Evolutionary conservation across 2,888 invertebrate genomes (phyloP).

Genomic region (Nomada fabriciana): DNA sequence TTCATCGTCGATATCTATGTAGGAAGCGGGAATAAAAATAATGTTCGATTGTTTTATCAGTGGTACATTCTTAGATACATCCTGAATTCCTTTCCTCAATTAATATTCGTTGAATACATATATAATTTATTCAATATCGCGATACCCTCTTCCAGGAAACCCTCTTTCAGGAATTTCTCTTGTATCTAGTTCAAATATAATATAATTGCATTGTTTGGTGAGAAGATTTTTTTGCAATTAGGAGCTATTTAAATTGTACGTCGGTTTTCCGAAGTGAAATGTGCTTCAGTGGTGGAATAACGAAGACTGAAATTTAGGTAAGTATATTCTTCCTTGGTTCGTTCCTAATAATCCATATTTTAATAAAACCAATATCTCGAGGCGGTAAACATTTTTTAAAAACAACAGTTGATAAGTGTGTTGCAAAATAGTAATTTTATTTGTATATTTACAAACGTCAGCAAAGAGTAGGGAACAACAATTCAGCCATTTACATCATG

Average conservation of each 20-base stretch:
- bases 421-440: conserved; percentile 40
- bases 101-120: conserved; percentile 25
- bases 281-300: not conserved
- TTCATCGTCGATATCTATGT: conserved; percentile 33
- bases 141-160: not conserved
- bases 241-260: no score
- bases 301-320: conserved; percentile 27
- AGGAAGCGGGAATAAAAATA: conserved; percentile 28
- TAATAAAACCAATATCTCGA: not conserved
- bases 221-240: no score
- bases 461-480: not conserved
- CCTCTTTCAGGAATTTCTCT: no score
- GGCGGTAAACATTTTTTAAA: not conserved
- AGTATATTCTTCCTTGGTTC: conserved; percentile 19
- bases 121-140: conserved; percentile 2
- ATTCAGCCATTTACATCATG: conserved; percentile 3
- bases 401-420: not conserved
- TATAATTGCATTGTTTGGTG: no score
- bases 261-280: not conserved
- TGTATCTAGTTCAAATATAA: no score
- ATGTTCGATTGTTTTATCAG: conserved; percentile 24
- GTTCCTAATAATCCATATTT: not conserved
- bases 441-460: conserved; percentile 32
- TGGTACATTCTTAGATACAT: conserved; percentile 28
- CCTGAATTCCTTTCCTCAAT: conserved; percentile 45